Conservation (phyloP, 2,113 vertebrate species). For the Calidris pygmaea region DNA sequence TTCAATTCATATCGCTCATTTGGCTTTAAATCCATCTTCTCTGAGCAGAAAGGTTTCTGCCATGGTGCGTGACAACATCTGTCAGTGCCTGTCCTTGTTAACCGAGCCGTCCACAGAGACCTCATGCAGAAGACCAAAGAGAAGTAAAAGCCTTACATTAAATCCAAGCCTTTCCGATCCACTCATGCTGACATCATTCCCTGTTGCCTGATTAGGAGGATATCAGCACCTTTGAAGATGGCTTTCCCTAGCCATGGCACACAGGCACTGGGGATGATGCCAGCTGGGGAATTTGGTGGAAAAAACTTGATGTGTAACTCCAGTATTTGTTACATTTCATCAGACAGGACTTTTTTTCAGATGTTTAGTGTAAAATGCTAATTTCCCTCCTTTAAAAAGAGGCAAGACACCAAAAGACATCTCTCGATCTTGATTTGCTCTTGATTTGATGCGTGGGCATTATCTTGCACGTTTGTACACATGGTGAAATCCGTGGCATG, state of each 20-base stretch:
- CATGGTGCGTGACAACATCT: background rate
- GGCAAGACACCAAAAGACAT: background rate
- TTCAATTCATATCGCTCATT: background rate
- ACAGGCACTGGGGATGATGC: background rate
- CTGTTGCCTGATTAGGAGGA: background rate
- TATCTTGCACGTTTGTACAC: background rate
- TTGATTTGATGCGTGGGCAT: background rate
- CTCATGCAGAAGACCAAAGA: background rate
- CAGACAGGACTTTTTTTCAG: background rate
- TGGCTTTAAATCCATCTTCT: conserved; percentile 3
- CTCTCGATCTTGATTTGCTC: background rate
- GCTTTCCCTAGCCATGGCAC: background rate
- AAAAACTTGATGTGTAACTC: background rate
- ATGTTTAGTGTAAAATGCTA: background rate
- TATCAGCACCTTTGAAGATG: background rate
- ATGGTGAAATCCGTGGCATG: background rate
- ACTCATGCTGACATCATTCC: background rate
- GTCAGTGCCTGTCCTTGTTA: background rate
- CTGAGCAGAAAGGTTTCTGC: background rate
- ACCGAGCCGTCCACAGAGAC: background rate
- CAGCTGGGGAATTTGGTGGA: background rate
- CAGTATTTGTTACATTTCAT: background rate
- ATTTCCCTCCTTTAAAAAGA: background rate
- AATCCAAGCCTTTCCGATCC: background rate
- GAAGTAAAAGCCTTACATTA: background rate